Evolutionary conservation across 2,113 vertebrate genomes (phyloP), one percentile per base, ranked within the genome.

Genomic region (Xenus cinereus): DNA sequence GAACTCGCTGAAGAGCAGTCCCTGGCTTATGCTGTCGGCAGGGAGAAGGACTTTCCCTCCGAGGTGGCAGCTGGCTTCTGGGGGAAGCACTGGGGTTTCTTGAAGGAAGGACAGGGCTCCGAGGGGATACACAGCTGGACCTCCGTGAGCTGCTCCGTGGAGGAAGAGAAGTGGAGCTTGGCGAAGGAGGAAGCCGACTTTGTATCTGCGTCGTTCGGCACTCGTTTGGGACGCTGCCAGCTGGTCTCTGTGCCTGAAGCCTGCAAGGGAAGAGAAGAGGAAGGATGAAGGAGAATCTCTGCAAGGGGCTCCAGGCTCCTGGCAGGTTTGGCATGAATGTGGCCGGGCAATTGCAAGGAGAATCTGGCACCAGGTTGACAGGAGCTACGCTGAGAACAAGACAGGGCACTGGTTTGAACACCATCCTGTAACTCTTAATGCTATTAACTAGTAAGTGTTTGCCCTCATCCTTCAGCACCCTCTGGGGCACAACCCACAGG

Each of bases 21-120:
- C 95, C 96, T 24, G 98, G 95, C 93, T 98, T 98, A 54, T 93
- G 97, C 71, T 98, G 98, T 62, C 98, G 98, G 76, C 98, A 98
- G 23, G 99, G 99, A 26, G 99, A 99, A 63, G 98, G 98, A 80
- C 99, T 99, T 96, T 98, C 98, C 71, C 97, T 98, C 83, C 99
- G 97, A 90, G 98, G 97, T 17, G 98, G 95, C 82, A 98, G 97
- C 88, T 98, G 98, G 97, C 98, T 98, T 96, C 98, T 97, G 30
- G 98, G 98, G 80, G 98, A 98, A 66, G 98, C 98, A 89, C 98
- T 99, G 95, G 98, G 97, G 92, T 98, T 98, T 96, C 98, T 98
- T 32, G 98, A 95, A 63, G 98, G 95, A 67, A 98, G 96, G 72
- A 94, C 53, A 24, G 96, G 96, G 43, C 97, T 96, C 85, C 95